These are phyloP conservation scores for Suricata suricatta DNA, from an alignment of 2,113 vertebrate species.

Conservation along the genomic window DNA sequence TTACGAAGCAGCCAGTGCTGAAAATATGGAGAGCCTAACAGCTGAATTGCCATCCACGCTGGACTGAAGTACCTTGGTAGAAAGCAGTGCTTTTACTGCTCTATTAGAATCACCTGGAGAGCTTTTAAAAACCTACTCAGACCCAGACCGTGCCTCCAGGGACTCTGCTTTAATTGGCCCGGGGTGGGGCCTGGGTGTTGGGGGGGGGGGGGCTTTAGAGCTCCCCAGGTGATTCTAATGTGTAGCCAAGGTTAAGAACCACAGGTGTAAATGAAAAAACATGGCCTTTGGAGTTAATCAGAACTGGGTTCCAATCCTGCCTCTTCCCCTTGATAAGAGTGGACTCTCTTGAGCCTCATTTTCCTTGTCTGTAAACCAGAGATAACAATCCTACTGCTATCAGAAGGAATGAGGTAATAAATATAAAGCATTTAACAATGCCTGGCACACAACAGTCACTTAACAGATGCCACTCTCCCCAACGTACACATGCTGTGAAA, in stretches of 20 bases:
- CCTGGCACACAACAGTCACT: neutral
- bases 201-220: neutral
- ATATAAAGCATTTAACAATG: neutral
- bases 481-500: neutral
- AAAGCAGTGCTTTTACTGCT: conserved; percentile 27
- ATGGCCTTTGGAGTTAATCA: neutral
- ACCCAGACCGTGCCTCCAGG: neutral
- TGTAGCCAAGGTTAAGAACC: conserved; percentile 44
- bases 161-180: conserved; percentile 48
- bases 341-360: conserved; percentile 21
- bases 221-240: conserved; percentile 26
- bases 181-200: neutral
- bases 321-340: neutral
- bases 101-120: conserved; percentile 52
- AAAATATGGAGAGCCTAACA: conserved; percentile 50
- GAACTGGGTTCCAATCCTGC: conserved; percentile 27
- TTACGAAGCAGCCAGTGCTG: conserved; percentile 40
- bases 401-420: conserved; percentile 15
- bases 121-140: conserved; percentile 23
- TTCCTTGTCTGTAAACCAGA: conserved; percentile 36
- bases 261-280: neutral
- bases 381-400: neutral
- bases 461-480: neutral
- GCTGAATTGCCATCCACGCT: neutral
- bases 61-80: conserved; percentile 2